phyloP scores from a whole-genome alignment of 1,140 invertebrate species.

The Physella acuta region DNA sequence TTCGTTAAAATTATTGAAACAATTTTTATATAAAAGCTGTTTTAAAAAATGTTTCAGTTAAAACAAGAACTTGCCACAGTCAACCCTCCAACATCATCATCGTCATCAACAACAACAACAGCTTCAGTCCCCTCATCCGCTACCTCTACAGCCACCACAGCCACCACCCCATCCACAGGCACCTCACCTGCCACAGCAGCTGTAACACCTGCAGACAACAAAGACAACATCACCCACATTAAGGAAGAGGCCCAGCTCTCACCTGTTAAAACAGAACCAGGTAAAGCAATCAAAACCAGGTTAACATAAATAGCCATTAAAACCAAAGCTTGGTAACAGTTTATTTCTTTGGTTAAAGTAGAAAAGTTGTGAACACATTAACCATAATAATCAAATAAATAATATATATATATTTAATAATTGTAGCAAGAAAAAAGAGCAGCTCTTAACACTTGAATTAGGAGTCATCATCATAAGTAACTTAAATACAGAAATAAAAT shows the following conservation, averaged over 20 bases:
- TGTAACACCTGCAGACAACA: constrained; percentile 17
- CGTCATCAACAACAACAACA: constrained; percentile 15
- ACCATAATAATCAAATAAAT: too few species aligned
- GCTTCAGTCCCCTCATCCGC: constrained; percentile 1
- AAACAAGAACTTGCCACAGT: constrained; percentile 25
- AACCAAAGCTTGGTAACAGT: neutral
- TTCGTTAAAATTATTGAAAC: too few species aligned
- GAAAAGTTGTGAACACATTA: too few species aligned
- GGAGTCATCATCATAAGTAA: too few species aligned
- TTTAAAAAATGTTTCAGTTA: constrained; percentile 25
- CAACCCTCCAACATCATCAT: constrained; percentile 15
- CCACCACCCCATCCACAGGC: constrained; percentile 16
- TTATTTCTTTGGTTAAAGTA: too few species aligned
- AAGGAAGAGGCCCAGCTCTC: constrained; percentile 33
- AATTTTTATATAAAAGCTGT: too few species aligned
- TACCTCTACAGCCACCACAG: neutral
- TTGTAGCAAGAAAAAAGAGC: too few species aligned
- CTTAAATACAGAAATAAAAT: too few species aligned
- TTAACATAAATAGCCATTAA: neutral
- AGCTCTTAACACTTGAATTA: too few species aligned
- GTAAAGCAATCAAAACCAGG: neutral
- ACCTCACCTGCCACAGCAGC: constrained; percentile 4
- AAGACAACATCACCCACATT: constrained; percentile 24
- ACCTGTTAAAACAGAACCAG: constrained; percentile 19
- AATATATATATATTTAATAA: too few species aligned